A percentile compares a stretch with the other conserved stretches of the same genome.
Conservation (phyloP, 2,113 vertebrate species). For the Psilopsiagon aymara region DNA sequence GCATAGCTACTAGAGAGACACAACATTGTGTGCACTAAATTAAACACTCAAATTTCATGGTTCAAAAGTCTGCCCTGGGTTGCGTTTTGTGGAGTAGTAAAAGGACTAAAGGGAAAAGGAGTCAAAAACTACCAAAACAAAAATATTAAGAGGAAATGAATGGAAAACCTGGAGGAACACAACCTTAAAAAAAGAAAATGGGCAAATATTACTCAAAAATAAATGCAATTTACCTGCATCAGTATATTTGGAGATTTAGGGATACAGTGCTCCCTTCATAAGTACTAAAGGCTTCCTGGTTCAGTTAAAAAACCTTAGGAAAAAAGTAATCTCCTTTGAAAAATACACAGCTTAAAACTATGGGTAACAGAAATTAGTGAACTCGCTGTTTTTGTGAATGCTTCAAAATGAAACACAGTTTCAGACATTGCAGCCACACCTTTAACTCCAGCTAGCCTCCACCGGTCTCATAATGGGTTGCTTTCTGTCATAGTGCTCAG, state of each 20-base stretch:
- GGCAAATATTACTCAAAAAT: background rate
- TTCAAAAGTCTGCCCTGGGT: background rate
- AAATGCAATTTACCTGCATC: background rate
- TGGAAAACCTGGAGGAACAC: background rate
- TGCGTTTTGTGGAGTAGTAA: background rate
- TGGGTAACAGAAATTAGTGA: background rate
- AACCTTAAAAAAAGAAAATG: background rate
- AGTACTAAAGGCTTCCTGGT: background rate
- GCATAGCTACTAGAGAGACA: background rate
- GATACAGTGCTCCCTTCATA: background rate
- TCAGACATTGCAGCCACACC: background rate
- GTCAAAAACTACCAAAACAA: background rate
- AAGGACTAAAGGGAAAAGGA: background rate
- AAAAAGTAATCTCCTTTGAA: background rate
- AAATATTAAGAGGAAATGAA: background rate
- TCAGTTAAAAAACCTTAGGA: background rate
- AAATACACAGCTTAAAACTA: background rate
- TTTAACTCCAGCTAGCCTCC: background rate
- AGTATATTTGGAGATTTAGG: background rate
- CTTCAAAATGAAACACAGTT: constrained; percentile 17
- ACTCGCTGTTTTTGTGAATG: background rate
- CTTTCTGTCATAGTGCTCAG: background rate
- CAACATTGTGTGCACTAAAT: background rate
- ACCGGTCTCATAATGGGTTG: background rate
- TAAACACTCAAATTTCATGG: background rate